Base-by-base conservation (phyloP, 1,140 invertebrate species). In the Homalodisca vitripennis region DNA sequence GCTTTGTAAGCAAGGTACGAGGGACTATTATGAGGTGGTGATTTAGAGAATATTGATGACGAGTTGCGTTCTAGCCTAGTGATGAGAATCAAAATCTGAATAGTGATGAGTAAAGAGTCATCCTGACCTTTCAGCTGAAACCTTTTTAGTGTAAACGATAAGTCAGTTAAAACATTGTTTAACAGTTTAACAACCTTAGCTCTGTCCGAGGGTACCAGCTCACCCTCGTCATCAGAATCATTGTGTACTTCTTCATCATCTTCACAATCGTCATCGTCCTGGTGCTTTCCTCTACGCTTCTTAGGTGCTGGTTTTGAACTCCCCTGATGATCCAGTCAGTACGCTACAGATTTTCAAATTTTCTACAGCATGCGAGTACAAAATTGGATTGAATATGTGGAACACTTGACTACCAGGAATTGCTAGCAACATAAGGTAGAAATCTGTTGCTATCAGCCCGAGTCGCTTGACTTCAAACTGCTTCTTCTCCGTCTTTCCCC, bases 401-500 rank as follows among this genome's bases (percentile, higher is more conserved):
- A 84, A 87, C 1, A 84, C 83, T 55, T 78, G 80, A 71, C 85
- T 86, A 6, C 85, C 86, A 34, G 83, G 80, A 27, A 86, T 74
- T n/a, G 79, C 74, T 22, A 86, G 71, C 1, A 84, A 71, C 3
- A 78, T 75, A 30, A 84, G 78, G 73, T 85, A 86, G 0, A 84
- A 66, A 66, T 80, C 80, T 10, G 80, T 78, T 1, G 83, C 82
- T 29, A 76, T 71, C 1, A 84, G 73, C 71, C 81, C 81, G 3
- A 76, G 71, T 57, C 80, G 75, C 20, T 79, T 75, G 2, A 77
- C 72, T 1, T 80, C 76, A 55, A 80, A 76, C 29, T 77, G 75
- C 3, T 76, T 76, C 13, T 78, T 74, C n/a, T n/a, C n/a, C 60
- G 74, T 74, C 66, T 82, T 80, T 6, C 84, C 85, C 14, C 31